Evolutionary conservation across 2,888 invertebrate species (phyloP).

Genomic region (Pristionchus fissidentatus): DNA sequence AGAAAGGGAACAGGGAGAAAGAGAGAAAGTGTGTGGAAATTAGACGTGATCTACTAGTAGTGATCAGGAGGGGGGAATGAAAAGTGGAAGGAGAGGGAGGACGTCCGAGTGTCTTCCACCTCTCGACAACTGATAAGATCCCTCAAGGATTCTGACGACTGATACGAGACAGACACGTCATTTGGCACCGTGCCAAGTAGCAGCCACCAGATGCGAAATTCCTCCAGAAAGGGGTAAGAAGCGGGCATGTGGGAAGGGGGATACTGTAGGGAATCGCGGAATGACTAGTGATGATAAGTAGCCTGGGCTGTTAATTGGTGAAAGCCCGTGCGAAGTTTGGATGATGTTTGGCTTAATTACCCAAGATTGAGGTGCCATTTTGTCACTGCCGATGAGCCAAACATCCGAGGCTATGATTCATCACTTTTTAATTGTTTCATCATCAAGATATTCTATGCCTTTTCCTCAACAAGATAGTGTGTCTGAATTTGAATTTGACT

Average conservation of each 20-base stretch:
- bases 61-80: constrained; percentile 27
- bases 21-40: not conserved
- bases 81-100: not conserved
- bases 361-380: too few relatives aligned
- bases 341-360: too few relatives aligned
- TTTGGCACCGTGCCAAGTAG: not conserved
- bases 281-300: too few relatives aligned
- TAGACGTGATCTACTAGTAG: not conserved
- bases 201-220: not conserved
- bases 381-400: too few relatives aligned
- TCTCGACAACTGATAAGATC: constrained; percentile 36
- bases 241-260: too few relatives aligned
- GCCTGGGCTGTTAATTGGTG: too few relatives aligned
- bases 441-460: too few relatives aligned
- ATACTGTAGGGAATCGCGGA: too few relatives aligned
- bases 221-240: not conserved
- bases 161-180: constrained; percentile 35
- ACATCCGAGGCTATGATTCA: too few relatives aligned
- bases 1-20: not conserved
- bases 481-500: not conserved
- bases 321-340: too few relatives aligned
- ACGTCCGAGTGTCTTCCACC: not conserved
- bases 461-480: not conserved
- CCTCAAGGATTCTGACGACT: constrained; percentile 39
- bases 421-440: too few relatives aligned